These are phyloP conservation scores for Lycaena phlaeas DNA, from an alignment of 2,888 invertebrate species.

Conservation along the genomic window DNA sequence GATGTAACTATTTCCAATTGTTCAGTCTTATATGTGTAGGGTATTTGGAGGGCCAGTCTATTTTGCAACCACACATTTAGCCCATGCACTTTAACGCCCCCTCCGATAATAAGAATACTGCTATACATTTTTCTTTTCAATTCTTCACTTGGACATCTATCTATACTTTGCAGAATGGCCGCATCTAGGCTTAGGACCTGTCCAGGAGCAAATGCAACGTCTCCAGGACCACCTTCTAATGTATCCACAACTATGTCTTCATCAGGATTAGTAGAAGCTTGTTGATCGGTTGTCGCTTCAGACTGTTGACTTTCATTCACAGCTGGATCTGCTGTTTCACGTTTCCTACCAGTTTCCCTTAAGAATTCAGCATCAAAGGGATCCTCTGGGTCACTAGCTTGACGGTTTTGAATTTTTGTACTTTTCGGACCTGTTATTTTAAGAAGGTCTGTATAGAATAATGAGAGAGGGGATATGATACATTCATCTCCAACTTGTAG, in stretches of 20 bases:
- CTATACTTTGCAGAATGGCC: constrained; percentile 92
- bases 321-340: constrained; percentile 52
- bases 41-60: constrained; percentile 86
- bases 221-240: constrained; percentile 67
- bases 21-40: constrained; percentile 84
- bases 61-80: constrained; percentile 91
- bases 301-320: constrained; percentile 57
- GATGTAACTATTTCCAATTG: constrained; percentile 91
- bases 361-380: constrained; percentile 94
- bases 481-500: constrained; percentile 92
- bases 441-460: constrained; percentile 91
- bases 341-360: constrained; percentile 84
- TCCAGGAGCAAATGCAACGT: constrained; percentile 81
- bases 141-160: constrained; percentile 90
- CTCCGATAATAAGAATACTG: constrained; percentile 92
- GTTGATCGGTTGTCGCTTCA: constrained; percentile 65
- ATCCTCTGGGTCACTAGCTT: constrained; percentile 87
- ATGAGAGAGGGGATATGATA: constrained; percentile 89
- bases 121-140: constrained; percentile 95
- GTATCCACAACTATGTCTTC: constrained; percentile 83
- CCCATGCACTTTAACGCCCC: constrained; percentile 89
- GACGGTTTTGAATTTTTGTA: constrained; percentile 82
- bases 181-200: constrained; percentile 91
- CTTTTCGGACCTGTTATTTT: constrained; percentile 86
- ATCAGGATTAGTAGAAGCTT: constrained; percentile 68